Evolutionary conservation across 2,888 invertebrate species (phyloP).

Genomic region (Adelognathus sp.): DNA sequence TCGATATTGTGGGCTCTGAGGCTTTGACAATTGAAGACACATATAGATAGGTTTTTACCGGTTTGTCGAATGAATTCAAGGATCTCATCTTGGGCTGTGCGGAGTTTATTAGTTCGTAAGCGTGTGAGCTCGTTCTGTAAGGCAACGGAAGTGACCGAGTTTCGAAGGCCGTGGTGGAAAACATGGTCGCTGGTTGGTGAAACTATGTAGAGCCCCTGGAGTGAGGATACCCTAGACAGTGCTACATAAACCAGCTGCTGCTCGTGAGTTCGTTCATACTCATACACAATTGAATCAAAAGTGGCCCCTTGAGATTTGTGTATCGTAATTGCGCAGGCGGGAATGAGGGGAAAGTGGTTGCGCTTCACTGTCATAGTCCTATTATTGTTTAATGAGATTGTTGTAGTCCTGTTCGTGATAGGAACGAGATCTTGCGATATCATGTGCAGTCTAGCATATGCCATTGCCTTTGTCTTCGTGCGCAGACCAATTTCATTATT

Average conservation of each 20-base stretch:
- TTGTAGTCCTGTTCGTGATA: conserved; percentile 37
- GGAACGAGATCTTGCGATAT: conserved; percentile 35
- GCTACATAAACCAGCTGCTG: conserved; percentile 53
- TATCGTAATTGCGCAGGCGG: conserved; percentile 55
- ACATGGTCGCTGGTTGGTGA: no score
- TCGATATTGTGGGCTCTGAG: conserved; percentile 33
- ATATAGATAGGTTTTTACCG: not conserved
- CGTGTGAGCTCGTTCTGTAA: conserved; percentile 1
- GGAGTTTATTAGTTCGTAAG: not conserved
- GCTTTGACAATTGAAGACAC: conserved; percentile 47
- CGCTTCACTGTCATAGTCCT: conserved; percentile 50
- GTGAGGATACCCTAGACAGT: not conserved
- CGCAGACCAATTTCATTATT: conserved; percentile 28
- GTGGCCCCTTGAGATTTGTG: conserved; percentile 60
- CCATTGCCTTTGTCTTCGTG: conserved; percentile 19
- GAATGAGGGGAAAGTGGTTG: conserved; percentile 57
- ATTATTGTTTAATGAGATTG: conserved; percentile 41
- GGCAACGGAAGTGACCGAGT: conserved; percentile 56
- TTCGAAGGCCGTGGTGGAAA: not conserved
- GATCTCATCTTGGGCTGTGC: not conserved
- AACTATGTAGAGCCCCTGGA: no score
- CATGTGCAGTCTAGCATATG: not conserved
- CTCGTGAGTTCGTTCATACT: conserved; percentile 45
- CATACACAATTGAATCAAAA: conserved; percentile 53
- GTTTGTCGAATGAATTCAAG: not conserved